Base-by-base conservation (phyloP, 2,113 vertebrate genomes). In the Rhynchopsitta pachyrhyncha region DNA sequence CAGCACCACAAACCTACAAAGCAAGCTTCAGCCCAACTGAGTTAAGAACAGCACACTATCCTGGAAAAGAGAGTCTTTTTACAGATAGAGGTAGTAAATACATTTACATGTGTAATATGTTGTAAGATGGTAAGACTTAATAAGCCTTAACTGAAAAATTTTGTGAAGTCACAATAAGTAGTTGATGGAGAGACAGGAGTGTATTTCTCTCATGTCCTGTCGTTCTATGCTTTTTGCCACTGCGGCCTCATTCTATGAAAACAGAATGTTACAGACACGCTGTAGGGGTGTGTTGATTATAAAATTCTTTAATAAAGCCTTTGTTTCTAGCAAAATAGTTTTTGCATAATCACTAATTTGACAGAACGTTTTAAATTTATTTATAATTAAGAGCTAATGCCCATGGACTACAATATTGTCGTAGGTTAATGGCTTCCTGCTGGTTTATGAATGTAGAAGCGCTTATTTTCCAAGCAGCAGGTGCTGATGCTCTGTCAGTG, bases 381-480 rank as follows among this genome's bases (percentile, higher is more conserved):
- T 92, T 88, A 64, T 88, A 86, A 92, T 84, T 83, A 91, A 88
- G 39, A 90, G 31, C 14, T 80, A 92, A 50, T 84, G 50, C 16
- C n/a, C 10, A 33, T 35, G 18, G 62, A 90, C 60, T 76, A 88
- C 64, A 93, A 83, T 68, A 78, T 80, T 90, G 86, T 83, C 33
- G 63, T 27, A 91, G 78, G 83, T 95, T 93, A 94, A 79, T 41
- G 28, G 44, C 23, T 24, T 93, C 86, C 86, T 93, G 57, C 47
- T 76, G 37, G 33, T 60, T 69, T 64, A 83, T 71, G 59, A 96
- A 66, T 44, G 42, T 47, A 74, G 50, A 93, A 82, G 4, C 2
- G 1, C 79, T 93, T 94, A 60, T 91, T 96, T 92, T 92, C 70
- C 24, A 88, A 83, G 59, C 59, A 88, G 89, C 60, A 94, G 76